phyloP scores from a whole-genome alignment of 30 jellyfish, hydroid and myxozoan genomes.

The Hydra vulgaris region DNA sequence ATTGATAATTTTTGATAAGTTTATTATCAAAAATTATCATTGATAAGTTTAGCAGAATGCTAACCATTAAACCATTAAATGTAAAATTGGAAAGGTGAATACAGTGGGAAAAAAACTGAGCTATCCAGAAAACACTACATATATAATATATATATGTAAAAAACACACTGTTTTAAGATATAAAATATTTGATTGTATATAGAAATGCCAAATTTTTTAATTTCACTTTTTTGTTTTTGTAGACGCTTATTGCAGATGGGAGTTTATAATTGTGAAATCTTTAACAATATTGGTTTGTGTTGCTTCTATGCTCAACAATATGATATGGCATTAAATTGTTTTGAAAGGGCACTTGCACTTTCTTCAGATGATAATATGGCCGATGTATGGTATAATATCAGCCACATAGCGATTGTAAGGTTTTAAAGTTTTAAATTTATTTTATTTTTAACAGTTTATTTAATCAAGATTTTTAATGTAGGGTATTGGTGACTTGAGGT shows the following conservation, averaged over 20 bases:
- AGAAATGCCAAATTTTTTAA: too few species aligned
- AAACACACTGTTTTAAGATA: too few species aligned
- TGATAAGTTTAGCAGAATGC: too few species aligned
- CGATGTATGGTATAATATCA: constrained; percentile 85
- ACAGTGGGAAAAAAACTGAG: too few species aligned
- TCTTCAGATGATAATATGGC: constrained; percentile 90
- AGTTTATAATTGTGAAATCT: constrained; percentile 78
- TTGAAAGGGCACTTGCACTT: constrained; percentile 81
- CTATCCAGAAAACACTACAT: too few species aligned
- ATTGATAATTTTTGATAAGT: too few species aligned
- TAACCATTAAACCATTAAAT: too few species aligned
- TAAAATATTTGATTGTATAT: too few species aligned
- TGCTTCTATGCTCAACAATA: constrained; percentile 91
- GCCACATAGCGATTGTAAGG: constrained; percentile 87
- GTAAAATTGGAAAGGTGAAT: too few species aligned
- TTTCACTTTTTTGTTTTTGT: background rate
- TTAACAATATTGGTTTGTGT: constrained; percentile 86
- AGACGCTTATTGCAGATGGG: constrained; percentile 96
- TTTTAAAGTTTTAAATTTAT: background rate
- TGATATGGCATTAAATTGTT: constrained; percentile 91
- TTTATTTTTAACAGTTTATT: background rate
- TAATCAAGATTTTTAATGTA: background rate
- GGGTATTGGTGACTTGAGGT: constrained; percentile 82
- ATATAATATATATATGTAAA: too few species aligned
- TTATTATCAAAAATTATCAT: too few species aligned